Percentiles rank a stretch among this genome's conserved stretches.
Conservation (phyloP, 2,113 vertebrate species). For the Phoenicopterus ruber region DNA sequence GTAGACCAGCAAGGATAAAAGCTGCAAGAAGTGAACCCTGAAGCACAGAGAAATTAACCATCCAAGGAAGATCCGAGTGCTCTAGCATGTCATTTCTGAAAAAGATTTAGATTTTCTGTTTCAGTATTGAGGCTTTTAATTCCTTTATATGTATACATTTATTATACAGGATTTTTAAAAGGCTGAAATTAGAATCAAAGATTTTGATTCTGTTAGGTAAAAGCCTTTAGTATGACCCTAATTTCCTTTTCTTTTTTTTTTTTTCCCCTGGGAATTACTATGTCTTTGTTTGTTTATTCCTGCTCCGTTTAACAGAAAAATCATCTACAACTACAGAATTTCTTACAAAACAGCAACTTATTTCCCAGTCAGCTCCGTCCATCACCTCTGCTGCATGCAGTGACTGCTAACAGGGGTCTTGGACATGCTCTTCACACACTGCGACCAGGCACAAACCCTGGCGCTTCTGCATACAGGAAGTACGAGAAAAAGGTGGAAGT, state of each 20-base stretch:
- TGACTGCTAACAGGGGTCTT: neutral
- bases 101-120: neutral
- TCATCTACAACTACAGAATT: neutral
- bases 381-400: neutral
- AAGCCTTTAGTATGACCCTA: neutral
- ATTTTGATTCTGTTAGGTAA: neutral
- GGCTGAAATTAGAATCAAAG: neutral
- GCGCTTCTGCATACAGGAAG: neutral
- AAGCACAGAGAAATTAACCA: neutral
- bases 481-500: neutral
- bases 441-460: neutral
- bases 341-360: neutral
- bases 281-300: neutral
- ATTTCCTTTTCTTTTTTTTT: neutral
- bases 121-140: neutral
- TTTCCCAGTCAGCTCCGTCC: neutral
- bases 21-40: neutral
- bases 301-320: neutral
- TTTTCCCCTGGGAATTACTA: neutral
- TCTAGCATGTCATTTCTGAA: neutral
- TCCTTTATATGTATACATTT: neutral
- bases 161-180: neutral
- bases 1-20: neutral
- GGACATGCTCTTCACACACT: neutral
- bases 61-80: neutral